Evolutionary conservation across 2,113 vertebrate species (phyloP).

Genomic region (Neolamprologus devosi): DNA sequence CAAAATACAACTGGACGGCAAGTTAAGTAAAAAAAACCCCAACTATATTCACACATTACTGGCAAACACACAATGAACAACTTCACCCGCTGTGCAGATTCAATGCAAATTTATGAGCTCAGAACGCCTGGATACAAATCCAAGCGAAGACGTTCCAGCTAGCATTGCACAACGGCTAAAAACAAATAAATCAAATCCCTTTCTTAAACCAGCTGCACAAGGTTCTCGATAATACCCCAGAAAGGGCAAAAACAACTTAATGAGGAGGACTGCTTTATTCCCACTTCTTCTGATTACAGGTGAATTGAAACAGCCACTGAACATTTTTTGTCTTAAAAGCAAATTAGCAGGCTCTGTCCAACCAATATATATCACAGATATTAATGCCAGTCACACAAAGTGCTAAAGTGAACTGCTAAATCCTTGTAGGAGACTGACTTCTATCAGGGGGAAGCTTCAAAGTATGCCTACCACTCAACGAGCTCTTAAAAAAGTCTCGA

Average conservation of each 20-base stretch:
- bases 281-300: neutral
- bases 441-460: neutral
- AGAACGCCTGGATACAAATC: neutral
- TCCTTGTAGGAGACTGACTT: neutral
- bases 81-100: constrained; percentile 1
- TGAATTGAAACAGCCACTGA: neutral
- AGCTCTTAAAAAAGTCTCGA: neutral
- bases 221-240: neutral
- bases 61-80: neutral
- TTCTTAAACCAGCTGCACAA: neutral
- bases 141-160: neutral
- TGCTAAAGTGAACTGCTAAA: neutral
- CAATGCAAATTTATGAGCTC: constrained; percentile 2
- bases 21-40: fast-evolving
- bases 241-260: neutral
- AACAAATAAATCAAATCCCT: constrained; percentile 4
- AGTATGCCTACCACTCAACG: neutral
- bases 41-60: neutral
- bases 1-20: neutral
- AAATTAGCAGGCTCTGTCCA: neutral
- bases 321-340: neutral
- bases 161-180: constrained; percentile 7
- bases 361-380: neutral
- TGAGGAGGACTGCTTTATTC: neutral
- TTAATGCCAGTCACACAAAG: neutral